These are phyloP conservation scores for Antheraea pernyi DNA, from an alignment of 1,140 invertebrate species.

Conservation along the genomic window DNA sequence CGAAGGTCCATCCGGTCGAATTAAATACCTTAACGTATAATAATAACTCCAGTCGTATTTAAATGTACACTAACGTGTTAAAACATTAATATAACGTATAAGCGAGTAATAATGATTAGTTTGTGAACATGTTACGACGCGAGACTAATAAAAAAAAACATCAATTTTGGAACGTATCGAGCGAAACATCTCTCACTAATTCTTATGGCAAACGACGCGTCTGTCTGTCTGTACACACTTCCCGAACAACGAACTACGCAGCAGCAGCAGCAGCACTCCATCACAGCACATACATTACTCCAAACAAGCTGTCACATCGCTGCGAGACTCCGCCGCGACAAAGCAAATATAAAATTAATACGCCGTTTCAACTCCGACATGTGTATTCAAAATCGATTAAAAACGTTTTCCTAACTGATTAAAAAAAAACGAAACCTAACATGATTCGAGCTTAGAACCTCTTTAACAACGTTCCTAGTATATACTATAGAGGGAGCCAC, in stretches of 20 bases:
- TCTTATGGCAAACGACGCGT: constrained; percentile 66
- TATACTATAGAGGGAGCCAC: no score
- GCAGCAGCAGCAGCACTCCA: no score
- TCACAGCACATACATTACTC: background rate
- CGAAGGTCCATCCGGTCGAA: constrained; percentile 47
- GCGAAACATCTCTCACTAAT: constrained; percentile 56
- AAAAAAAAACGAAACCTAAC: no score
- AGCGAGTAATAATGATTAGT: constrained; percentile 63
- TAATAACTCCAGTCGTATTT: constrained; percentile 63
- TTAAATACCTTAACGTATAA: constrained; percentile 47
- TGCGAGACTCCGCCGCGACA: background rate
- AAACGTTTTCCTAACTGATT: no score
- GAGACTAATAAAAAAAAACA: no score
- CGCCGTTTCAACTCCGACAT: background rate
- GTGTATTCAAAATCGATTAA: background rate
- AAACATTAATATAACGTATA: constrained; percentile 61
- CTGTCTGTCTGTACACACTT: constrained; percentile 15
- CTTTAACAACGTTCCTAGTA: no score
- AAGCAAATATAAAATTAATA: no score
- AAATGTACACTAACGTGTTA: constrained; percentile 74
- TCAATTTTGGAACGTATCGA: constrained; percentile 51
- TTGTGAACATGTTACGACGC: constrained; percentile 70
- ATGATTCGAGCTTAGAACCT: no score
- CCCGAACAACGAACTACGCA: constrained; percentile 12
- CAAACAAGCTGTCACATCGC: background rate